phyloP scores from a whole-genome alignment of 1,140 invertebrate species.

The Mamestra configurata region DNA sequence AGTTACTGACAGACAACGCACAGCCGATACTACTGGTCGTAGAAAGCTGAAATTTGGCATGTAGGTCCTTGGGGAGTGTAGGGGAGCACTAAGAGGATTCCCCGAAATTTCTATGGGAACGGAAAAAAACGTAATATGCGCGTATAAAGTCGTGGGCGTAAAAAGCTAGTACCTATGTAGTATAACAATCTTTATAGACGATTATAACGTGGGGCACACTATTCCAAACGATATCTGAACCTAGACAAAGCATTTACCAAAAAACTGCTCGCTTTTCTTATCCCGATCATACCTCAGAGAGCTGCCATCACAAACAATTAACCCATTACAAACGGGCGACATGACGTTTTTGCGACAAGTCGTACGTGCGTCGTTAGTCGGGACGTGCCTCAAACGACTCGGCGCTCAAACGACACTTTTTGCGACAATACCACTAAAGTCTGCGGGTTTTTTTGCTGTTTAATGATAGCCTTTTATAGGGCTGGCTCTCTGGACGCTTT shows the following conservation, averaged over 20 bases:
- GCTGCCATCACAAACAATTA: conserved; percentile 12
- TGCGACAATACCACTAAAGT: conserved; percentile 33
- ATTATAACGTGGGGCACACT: no score
- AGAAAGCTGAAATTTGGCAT: no score
- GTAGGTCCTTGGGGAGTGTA: no score
- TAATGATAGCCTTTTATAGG: conserved; percentile 14
- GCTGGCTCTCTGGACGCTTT: background rate
- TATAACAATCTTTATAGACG: no score
- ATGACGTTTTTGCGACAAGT: conserved; percentile 11
- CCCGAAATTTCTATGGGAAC: no score
- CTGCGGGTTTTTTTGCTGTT: conserved; percentile 27
- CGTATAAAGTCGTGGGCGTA: no score
- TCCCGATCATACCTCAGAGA: background rate
- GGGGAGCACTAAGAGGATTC: no score
- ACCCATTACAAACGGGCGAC: conserved; percentile 1
- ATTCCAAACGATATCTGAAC: no score
- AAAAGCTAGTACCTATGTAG: no score
- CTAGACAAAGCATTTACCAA: background rate
- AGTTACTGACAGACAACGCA: no score
- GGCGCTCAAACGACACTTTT: conserved; percentile 8
- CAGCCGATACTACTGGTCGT: no score
- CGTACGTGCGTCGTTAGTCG: conserved; percentile 29
- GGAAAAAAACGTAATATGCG: no score
- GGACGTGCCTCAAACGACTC: conserved; percentile 3
- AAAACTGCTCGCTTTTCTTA: background rate